Conservation (phyloP, 2,888 invertebrate genomes). For the Palloptera scutellata region DNA sequence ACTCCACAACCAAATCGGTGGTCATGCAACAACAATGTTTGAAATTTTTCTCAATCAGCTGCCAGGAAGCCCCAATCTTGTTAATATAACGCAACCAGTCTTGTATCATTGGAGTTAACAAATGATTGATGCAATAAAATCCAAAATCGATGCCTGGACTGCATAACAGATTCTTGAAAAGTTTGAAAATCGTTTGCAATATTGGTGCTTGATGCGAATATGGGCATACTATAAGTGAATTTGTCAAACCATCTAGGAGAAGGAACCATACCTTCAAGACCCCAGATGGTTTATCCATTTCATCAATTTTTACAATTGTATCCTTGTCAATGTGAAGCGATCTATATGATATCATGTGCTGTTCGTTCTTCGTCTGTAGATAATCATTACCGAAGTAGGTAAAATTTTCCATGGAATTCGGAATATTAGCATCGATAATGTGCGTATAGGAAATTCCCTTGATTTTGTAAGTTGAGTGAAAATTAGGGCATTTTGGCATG, state of each 20-base stretch:
- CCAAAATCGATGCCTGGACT: slow-evolving; percentile 90
- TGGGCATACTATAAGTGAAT: slow-evolving; percentile 83
- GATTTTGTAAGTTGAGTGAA: slow-evolving; percentile 86
- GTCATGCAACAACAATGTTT: slow-evolving; percentile 95
- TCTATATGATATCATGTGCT: slow-evolving; percentile 68
- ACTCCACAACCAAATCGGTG: slow-evolving; percentile 89
- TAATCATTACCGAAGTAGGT: slow-evolving; percentile 74
- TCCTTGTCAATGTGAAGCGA: slow-evolving; percentile 65
- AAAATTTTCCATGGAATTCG: slow-evolving; percentile 74
- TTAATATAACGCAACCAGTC: slow-evolving; percentile 86
- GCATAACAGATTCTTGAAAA: slow-evolving; percentile 78
- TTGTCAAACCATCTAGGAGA: slow-evolving; percentile 84
- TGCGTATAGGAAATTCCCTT: slow-evolving; percentile 80
- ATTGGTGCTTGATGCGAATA: slow-evolving; percentile 89
- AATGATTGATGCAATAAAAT: slow-evolving; percentile 89
- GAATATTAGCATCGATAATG: slow-evolving; percentile 85
- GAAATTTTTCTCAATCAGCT: slow-evolving; percentile 85
- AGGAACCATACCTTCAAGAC: slow-evolving; percentile 91
- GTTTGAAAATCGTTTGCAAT: slow-evolving; percentile 85
- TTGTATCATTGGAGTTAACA: slow-evolving; percentile 91
- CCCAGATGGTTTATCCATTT: slow-evolving; percentile 80
- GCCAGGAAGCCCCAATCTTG: slow-evolving; percentile 77
- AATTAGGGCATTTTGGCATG: slow-evolving; percentile 94
- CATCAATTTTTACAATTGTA: slow-evolving; percentile 64
- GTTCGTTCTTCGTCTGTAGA: slow-evolving; percentile 70